Evolutionary conservation across 64 coral and sea anemone species (phyloP), one percentile per base, ranked within the genome.

Genomic region (Montipora sp.): DNA sequence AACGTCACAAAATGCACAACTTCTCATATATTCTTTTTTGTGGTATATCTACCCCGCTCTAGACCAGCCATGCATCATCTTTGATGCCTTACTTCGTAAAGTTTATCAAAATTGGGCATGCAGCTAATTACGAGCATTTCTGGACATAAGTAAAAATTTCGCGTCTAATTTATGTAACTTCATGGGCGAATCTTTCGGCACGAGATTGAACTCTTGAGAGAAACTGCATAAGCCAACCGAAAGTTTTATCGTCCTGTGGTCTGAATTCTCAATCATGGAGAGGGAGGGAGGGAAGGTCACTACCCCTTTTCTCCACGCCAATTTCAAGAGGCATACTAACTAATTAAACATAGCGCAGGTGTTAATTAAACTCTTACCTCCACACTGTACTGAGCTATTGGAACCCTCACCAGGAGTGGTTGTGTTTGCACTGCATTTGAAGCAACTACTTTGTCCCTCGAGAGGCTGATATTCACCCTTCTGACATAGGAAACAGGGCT

Each of bases 401-500:
- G 79, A 75, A 51, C 90, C 80, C 57, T 81, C 23, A 0, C 13
- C 46, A 23, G 80, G 10, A n/a, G 90, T 92, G 9, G 90, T 92
- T 36, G 27, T 76, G 72, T 49, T 75, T 12, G 27, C 36, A 18
- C 18, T 20, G 24, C 90, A 92, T 63, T 44, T 53, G 13, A 65
- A 76, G 59, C 90, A 92, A 14, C 27, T 53, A 10, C 8, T 5
- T 15, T 85, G 80, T 47, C 80, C 80, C 53, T 81, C 57, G 3
- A 20, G 3, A 4, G 5, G n/a, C 27, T 92, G 90, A 65, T 83
- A 92, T 2, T 51, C 83, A 18, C 90, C 80, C 72, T 92, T 92
- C 21, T 92, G 80, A 66, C 90, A 92, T 16, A 53, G 80, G 47
- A 81, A 76, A 43, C 90, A 92, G 15, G 87, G 80, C 48, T 94